These are phyloP conservation scores for Andrena camellia DNA, from an alignment of 2,888 invertebrate genomes.

Conservation along the genomic window DNA sequence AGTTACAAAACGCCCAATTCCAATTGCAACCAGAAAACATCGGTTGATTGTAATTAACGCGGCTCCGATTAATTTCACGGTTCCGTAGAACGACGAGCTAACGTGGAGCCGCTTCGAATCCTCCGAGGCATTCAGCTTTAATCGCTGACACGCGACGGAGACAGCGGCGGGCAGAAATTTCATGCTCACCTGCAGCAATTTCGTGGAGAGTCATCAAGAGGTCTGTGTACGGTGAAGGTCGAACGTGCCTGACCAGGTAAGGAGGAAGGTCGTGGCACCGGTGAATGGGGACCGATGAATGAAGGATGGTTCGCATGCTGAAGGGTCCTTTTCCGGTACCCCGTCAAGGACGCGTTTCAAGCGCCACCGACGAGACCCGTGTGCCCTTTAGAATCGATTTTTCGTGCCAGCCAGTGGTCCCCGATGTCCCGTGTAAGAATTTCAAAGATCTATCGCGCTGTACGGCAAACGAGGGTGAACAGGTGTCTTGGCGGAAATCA, in stretches of 20 bases:
- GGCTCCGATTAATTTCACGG: constrained; percentile 7
- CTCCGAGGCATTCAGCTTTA: constrained; percentile 8
- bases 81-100: not conserved
- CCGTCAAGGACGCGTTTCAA: constrained; percentile 33
- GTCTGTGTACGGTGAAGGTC: constrained; percentile 41
- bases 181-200: constrained; percentile 53
- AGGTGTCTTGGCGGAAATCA: too few species aligned
- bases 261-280: constrained; percentile 38
- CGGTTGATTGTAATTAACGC: not conserved
- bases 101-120: constrained; percentile 4
- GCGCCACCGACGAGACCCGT: not conserved
- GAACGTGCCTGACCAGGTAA: constrained; percentile 51
- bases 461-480: too few species aligned
- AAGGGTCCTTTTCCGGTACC: constrained; percentile 36
- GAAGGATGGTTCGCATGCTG: constrained; percentile 41
- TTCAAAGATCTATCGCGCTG: not conserved
- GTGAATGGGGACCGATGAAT: constrained; percentile 58
- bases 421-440: constrained; percentile 1
- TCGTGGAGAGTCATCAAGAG: constrained; percentile 38
- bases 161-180: constrained; percentile 17
- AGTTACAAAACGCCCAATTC: not conserved
- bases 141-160: constrained; percentile 14
- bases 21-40: not conserved
- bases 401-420: not conserved
- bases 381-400: constrained; percentile 24